These are phyloP conservation scores for Aricia artaxerxes DNA, from an alignment of 2,888 invertebrate genomes.

Conservation along the genomic window DNA sequence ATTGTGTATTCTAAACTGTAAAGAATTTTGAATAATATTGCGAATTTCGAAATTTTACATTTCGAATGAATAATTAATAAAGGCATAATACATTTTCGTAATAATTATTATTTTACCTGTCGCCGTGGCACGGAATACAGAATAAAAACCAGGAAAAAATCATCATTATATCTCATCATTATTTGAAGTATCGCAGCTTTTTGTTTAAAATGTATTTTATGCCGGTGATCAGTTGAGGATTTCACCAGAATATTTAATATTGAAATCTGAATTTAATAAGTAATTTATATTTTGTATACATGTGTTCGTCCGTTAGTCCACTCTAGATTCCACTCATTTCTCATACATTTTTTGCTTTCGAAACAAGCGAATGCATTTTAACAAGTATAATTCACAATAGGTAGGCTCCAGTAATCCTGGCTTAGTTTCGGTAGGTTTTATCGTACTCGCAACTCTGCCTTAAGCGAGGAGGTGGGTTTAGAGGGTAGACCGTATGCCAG, in stretches of 20 bases:
- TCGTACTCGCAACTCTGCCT: no score
- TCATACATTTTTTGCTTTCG: no score
- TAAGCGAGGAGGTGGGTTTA: no score
- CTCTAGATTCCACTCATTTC: neutral
- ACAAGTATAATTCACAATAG: no score
- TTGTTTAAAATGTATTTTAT: conserved; percentile 6
- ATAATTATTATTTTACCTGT: conserved; percentile 9
- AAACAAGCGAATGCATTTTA: no score
- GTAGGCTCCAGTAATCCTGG: no score
- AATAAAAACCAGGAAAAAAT: neutral
- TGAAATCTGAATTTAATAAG: neutral
- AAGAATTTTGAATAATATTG: neutral
- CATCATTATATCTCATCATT: conserved; percentile 9
- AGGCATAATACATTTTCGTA: neutral
- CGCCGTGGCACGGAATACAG: neutral
- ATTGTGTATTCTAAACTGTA: neutral
- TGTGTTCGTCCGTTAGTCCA: neutral
- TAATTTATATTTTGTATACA: neutral
- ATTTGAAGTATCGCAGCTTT: conserved; percentile 13
- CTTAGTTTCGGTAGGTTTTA: no score
- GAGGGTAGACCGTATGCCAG: no score
- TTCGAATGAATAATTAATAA: neutral
- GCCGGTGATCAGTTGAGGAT: neutral
- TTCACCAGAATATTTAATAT: neutral
- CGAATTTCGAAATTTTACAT: neutral